Evolutionary conservation across 2,113 vertebrate species (phyloP), one percentile per base, ranked within the genome.

Genomic region (Ramphastos sulfuratus): DNA sequence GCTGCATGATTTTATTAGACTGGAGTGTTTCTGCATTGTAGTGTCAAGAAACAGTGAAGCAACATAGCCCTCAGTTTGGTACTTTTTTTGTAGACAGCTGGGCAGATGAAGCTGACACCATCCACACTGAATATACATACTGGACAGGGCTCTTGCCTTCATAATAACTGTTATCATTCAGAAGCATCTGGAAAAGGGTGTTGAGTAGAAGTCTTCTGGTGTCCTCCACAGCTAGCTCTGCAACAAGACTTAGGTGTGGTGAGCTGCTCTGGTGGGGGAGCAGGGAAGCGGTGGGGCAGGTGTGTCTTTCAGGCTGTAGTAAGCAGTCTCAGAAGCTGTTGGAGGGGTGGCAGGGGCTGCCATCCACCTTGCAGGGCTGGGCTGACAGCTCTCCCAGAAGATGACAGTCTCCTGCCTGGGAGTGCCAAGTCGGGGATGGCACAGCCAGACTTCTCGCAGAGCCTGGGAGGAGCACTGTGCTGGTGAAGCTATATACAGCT

Each of bases 101-200:
- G 71, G 30, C 54, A 79, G 55, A 19, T 25, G 28, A 46, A 59
- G 37, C n/a, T 61, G 81, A 30, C 3, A 2, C 9, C 20, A 30
- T 31, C 24, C 19, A 27, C 31, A 11, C 2, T 12, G 80, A 87
- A n/a, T 1, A 2, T 0, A 0, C 37, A 6, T 9, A 1, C 9
- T 2, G n/a, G 11, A 12, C 30, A 14, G 33, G 27, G 7, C 4
- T 4, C 58, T 78, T 48, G 17, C 18, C 82, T 65, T 70, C 50
- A 35, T 42, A 35, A 27, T 30, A 71, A 31, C 3, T 60, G 20
- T 48, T 25, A 63, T 33, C 1, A 1, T 46, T 46, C 21, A 33
- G 50, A 88, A 66, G 24, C 12, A n/a, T 58, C 52, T 85, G 52
- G 42, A 46, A 69, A 69, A n/a, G 17, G 44, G 17, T 15, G 19